Conservation (phyloP, 2,113 vertebrate genomes). For the Crotalus horridus region DNA sequence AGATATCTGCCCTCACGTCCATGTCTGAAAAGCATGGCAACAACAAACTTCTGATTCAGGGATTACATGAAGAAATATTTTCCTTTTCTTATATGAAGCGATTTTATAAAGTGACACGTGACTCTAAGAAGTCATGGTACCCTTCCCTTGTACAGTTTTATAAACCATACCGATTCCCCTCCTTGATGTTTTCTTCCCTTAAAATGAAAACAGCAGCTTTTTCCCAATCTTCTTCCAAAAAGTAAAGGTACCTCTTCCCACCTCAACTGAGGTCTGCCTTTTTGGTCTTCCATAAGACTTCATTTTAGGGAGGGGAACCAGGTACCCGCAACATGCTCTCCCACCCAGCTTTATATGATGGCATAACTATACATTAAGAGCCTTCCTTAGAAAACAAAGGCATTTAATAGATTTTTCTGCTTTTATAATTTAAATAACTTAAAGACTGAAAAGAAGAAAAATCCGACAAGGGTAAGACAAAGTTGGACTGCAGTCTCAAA, state of each 20-base stretch:
- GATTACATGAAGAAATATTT: background rate
- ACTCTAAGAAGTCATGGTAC: background rate
- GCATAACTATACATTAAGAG: background rate
- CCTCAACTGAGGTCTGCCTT: too few species aligned
- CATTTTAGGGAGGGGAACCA: background rate
- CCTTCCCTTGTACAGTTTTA: background rate
- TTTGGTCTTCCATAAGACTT: background rate
- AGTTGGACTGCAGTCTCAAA: slow-evolving; percentile 25
- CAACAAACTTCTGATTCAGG: background rate
- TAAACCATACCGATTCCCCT: background rate
- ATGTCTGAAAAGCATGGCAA: background rate
- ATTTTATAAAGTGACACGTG: background rate
- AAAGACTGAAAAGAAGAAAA: slow-evolving; percentile 25
- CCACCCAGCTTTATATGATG: background rate
- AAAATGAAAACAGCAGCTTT: background rate
- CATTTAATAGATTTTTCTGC: slow-evolving; percentile 38
- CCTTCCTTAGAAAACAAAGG: slow-evolving; percentile 23
- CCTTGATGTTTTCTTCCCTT: background rate
- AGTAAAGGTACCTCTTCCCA: background rate
- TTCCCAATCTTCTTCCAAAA: background rate
- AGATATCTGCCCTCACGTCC: background rate
- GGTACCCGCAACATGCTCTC: background rate
- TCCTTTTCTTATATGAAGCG: background rate
- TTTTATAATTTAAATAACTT: slow-evolving; percentile 42
- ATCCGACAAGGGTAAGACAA: slow-evolving; percentile 11